These are phyloP conservation scores for Diachrysia chrysitis DNA, from an alignment of 2,888 invertebrate species.

Conservation along the genomic window DNA sequence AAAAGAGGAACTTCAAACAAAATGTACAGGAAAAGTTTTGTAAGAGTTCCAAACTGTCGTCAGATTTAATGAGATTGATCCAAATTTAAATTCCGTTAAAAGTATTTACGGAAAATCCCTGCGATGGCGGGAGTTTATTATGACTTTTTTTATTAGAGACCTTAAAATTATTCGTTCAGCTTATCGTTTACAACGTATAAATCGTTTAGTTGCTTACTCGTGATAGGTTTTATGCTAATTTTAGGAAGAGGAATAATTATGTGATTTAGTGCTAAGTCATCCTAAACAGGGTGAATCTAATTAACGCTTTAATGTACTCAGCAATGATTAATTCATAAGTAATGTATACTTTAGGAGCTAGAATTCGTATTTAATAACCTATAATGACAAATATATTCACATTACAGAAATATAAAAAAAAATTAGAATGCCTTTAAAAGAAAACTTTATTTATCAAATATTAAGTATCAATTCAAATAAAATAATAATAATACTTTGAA, in stretches of 20 bases:
- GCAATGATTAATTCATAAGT: background rate
- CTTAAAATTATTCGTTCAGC: constrained; percentile 24
- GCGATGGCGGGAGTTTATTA: constrained; percentile 23
- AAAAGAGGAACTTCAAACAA: constrained; percentile 61
- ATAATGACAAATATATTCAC: too few species aligned
- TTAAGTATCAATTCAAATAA: too few species aligned
- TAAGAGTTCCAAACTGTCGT: constrained; percentile 65
- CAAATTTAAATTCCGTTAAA: constrained; percentile 67
- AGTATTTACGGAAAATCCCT: constrained; percentile 49
- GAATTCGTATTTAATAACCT: too few species aligned
- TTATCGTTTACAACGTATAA: constrained; percentile 38
- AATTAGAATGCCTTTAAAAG: too few species aligned
- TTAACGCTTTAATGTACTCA: background rate
- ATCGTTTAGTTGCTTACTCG: constrained; percentile 38
- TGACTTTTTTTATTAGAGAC: constrained; percentile 33
- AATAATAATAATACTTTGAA: too few species aligned
- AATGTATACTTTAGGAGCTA: background rate
- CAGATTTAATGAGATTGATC: constrained; percentile 76
- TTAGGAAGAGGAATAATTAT: constrained; percentile 15
- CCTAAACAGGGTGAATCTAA: background rate
- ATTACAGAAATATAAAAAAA: too few species aligned
- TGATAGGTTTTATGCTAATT: constrained; percentile 27
- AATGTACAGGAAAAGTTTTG: constrained; percentile 61
- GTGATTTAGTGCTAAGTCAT: constrained; percentile 26
- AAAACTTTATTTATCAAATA: too few species aligned